Evolutionary conservation across 2,113 vertebrate genomes (phyloP).

Genomic region (Heterotilapia buettikoferi): DNA sequence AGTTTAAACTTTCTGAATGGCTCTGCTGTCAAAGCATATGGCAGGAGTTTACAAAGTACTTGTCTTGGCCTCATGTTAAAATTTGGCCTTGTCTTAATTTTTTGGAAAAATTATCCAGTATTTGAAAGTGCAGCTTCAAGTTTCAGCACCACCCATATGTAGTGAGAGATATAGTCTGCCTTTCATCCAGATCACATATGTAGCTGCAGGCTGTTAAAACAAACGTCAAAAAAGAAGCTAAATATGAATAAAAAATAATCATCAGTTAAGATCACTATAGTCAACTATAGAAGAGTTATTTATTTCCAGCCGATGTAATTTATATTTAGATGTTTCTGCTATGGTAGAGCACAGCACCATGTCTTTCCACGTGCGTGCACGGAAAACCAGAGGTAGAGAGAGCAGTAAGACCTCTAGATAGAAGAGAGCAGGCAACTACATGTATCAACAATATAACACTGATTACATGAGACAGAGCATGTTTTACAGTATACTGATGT

Average conservation of each 20-base stretch:
- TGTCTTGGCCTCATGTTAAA: not conserved
- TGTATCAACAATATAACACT: not conserved
- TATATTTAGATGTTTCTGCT: not conserved
- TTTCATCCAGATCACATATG: not conserved
- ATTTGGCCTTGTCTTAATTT: not conserved
- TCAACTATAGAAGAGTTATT: not conserved
- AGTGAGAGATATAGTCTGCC: not conserved
- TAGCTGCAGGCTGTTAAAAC: not conserved
- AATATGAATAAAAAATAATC: not conserved
- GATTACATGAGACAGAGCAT: not conserved
- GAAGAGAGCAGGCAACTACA: not conserved
- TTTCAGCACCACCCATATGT: not conserved
- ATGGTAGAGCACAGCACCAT: not conserved
- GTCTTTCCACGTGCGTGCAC: not conserved
- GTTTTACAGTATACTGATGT: not conserved
- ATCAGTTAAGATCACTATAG: not conserved
- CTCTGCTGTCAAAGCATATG: not conserved
- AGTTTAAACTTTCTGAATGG: not conserved
- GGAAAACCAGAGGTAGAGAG: not conserved
- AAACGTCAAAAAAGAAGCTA: not conserved
- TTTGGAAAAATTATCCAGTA: not conserved
- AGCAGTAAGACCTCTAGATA: not conserved
- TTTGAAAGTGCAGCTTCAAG: not conserved
- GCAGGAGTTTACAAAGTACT: not conserved
- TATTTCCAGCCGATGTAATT: not conserved